Evolutionary conservation across 1,140 invertebrate species (phyloP).

Genomic region (Zaprionus vittiger): DNA sequence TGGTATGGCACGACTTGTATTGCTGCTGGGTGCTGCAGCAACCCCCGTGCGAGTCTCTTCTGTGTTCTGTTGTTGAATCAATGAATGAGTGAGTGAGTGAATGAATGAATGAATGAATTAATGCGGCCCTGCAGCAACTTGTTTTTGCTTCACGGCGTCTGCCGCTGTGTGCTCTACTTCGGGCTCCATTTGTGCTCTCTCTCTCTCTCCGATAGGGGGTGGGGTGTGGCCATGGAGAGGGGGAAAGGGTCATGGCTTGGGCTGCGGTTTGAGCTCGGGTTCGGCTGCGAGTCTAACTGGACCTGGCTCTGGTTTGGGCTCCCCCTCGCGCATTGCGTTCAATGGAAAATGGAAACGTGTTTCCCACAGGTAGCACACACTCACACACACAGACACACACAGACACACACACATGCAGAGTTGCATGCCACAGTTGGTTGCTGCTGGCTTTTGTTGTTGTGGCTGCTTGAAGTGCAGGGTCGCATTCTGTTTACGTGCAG

Average conservation of each 20-base stretch:
- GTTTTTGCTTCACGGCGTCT: conserved; percentile 16
- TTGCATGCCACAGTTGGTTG: conserved; percentile 29
- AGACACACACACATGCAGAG: not conserved
- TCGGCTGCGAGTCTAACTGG: conserved; percentile 3
- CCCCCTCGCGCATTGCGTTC: conserved; percentile 1
- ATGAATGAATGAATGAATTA: conserved; percentile 12
- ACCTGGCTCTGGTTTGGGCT: not conserved
- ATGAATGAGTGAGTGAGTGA: conserved; percentile 29
- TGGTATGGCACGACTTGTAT: not conserved
- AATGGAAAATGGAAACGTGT: conserved; percentile 63
- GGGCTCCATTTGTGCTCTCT: conserved; percentile 24
- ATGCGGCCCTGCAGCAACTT: conserved; percentile 46
- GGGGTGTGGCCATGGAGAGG: not conserved
- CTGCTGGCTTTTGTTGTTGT: conserved; percentile 36
- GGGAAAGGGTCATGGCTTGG: not conserved
- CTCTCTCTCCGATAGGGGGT: not conserved
- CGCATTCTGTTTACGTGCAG: conserved; percentile 28
- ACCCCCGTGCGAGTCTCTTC: conserved; percentile 26
- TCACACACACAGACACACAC: conserved; percentile 13
- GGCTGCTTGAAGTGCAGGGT: conserved; percentile 37
- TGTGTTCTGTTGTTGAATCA: conserved; percentile 55
- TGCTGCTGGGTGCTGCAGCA: conserved; percentile 8
- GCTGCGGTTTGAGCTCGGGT: not conserved
- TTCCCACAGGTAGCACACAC: conserved; percentile 70
- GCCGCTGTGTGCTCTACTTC: conserved; percentile 9